These are phyloP conservation scores for Eupithecia subumbrata DNA, from an alignment of 2,888 invertebrate species.

Conservation along the genomic window DNA sequence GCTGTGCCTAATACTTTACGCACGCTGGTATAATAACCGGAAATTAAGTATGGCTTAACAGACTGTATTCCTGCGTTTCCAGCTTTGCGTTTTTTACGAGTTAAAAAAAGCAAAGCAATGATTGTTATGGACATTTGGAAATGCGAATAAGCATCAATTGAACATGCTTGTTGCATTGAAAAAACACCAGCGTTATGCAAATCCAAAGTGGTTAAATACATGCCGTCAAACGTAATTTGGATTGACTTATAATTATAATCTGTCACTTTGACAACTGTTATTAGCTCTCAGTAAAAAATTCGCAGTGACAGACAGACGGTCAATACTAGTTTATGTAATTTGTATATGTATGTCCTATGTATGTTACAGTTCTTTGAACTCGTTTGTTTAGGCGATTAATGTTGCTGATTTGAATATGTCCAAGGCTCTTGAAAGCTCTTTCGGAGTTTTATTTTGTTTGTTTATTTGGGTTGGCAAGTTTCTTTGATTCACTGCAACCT, in stretches of 20 bases:
- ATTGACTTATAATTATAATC: conserved; percentile 13
- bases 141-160: not conserved
- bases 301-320: conserved; percentile 31
- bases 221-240: conserved; percentile 7
- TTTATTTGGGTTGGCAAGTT: not conserved
- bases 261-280: conserved; percentile 50
- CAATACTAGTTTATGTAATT: conserved; percentile 29
- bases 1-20: not conserved
- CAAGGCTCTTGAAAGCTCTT: conserved; percentile 21
- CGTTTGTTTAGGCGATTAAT: conserved; percentile 20
- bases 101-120: not conserved
- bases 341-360: conserved; percentile 15
- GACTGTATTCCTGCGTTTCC: not conserved
- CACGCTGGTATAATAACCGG: not conserved
- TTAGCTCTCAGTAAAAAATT: conserved; percentile 38
- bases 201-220: not conserved
- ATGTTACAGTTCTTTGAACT: conserved; percentile 43
- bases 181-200: conserved; percentile 5
- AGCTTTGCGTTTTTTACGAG: no score
- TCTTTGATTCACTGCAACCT: not conserved
- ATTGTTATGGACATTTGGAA: not conserved
- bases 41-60: not conserved
- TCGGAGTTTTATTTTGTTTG: not conserved
- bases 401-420: conserved; percentile 23
- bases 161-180: not conserved